Percentiles rank a stretch among this genome's conserved stretches.
Conservation (phyloP, 2,888 invertebrate species). For the Portevinia maculata region DNA sequence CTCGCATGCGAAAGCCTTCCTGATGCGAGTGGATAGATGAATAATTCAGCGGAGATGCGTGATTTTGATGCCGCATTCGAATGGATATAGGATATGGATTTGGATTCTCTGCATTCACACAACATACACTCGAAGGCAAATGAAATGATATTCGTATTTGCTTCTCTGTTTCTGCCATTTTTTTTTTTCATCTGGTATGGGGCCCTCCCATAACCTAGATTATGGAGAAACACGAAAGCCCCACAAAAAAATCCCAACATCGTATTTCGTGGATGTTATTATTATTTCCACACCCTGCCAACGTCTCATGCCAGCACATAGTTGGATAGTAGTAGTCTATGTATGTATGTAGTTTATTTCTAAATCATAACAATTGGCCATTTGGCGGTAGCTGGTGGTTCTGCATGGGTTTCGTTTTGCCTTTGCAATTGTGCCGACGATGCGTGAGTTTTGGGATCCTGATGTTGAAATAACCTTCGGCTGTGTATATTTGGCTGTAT, state of each 20-base stretch:
- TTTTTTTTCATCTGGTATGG: not conserved
- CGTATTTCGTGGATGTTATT: constrained; percentile 60
- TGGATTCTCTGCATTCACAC: constrained; percentile 19
- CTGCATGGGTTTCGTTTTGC: not conserved
- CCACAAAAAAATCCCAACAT: constrained; percentile 42
- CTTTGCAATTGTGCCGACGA: constrained; percentile 13
- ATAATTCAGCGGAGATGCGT: constrained; percentile 72
- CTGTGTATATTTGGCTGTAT: constrained; percentile 15
- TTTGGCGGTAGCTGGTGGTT: constrained; percentile 2
- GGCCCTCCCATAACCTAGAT: constrained; percentile 5
- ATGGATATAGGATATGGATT: constrained; percentile 27
- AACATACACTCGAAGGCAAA: constrained; percentile 14
- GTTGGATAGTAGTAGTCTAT: not conserved
- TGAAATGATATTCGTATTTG: constrained; percentile 51
- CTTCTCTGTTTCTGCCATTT: not conserved
- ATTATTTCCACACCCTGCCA: constrained; percentile 38
- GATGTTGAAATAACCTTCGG: constrained; percentile 27
- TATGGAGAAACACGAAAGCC: constrained; percentile 44
- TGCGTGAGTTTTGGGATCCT: constrained; percentile 21
- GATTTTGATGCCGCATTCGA: constrained; percentile 67
- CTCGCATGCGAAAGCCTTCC: constrained; percentile 3
- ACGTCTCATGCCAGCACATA: not conserved
- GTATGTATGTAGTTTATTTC: constrained; percentile 62
- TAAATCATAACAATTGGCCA: constrained; percentile 67
- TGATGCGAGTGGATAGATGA: constrained; percentile 32